These are phyloP conservation scores for Eupithecia vulgata DNA, from an alignment of 2,888 invertebrate genomes.

Conservation along the genomic window DNA sequence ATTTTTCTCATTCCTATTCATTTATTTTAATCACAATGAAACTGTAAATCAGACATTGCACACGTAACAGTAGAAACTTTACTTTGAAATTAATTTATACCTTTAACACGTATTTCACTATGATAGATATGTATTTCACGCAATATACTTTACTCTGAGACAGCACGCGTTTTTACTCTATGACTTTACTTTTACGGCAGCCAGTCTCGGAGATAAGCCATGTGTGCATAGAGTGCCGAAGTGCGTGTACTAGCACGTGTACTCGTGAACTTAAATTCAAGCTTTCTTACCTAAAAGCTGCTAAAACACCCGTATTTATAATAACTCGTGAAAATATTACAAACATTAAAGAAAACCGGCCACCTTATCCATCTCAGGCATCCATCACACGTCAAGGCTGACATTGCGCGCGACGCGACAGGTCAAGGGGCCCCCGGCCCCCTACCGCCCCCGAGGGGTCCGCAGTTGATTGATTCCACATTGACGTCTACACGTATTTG, in stretches of 20 bases:
- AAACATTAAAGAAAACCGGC: conserved; percentile 30
- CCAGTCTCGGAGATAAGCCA: no score
- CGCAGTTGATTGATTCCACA: conserved; percentile 72
- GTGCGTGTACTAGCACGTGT: not conserved
- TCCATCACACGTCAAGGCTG: conserved; percentile 57
- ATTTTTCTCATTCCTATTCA: no score
- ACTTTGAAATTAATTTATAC: no score
- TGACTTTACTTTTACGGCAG: no score
- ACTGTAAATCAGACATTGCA: no score
- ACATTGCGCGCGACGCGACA: conserved; percentile 67
- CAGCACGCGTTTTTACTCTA: no score
- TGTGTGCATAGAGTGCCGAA: no score
- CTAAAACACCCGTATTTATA: conserved; percentile 2
- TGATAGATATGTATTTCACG: no score
- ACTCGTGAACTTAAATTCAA: not conserved
- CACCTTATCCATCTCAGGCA: conserved; percentile 51
- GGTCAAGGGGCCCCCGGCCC: conserved; percentile 66
- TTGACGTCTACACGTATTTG: conserved; percentile 69
- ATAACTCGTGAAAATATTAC: conserved; percentile 31
- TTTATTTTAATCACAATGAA: no score
- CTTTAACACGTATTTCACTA: no score
- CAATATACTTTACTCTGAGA: no score
- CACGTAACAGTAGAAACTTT: no score
- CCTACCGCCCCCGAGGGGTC: conserved; percentile 32
- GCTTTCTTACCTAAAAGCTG: not conserved